A percentile compares a stretch with the other conserved stretches of the same genome.
Evolutionary conservation across 2,888 invertebrate species (phyloP).

Genomic region (Marronus borbonicus): DNA sequence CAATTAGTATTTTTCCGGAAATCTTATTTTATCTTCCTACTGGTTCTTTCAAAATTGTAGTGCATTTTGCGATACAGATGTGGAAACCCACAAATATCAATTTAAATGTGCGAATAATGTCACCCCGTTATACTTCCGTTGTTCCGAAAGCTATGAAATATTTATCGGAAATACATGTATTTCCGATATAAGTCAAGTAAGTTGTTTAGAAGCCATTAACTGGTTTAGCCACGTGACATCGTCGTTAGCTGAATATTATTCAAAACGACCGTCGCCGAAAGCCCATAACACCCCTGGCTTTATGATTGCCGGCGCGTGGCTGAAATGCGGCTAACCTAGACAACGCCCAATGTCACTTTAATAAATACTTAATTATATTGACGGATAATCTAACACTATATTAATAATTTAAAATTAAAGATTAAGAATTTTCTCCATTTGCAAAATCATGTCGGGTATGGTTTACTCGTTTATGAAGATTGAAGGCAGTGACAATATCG

Average conservation of each 20-base stretch:
- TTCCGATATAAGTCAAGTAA: not conserved
- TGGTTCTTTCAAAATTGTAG: too few species aligned
- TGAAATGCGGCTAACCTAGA: constrained; percentile 55
- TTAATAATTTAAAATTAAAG: too few species aligned
- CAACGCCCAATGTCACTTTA: constrained; percentile 46
- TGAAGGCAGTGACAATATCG: too few species aligned
- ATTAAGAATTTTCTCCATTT: too few species aligned
- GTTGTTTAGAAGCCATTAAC: constrained; percentile 32
- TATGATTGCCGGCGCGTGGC: constrained; percentile 64
- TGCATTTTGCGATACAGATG: too few species aligned
- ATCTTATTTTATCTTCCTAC: too few species aligned
- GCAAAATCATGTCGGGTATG: too few species aligned
- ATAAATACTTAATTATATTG: constrained; percentile 43
- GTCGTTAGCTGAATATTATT: constrained; percentile 65
- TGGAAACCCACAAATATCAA: not conserved
- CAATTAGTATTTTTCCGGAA: too few species aligned
- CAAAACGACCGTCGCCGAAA: constrained; percentile 62
- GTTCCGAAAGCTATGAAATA: constrained; percentile 29
- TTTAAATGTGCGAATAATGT: too few species aligned
- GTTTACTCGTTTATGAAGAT: too few species aligned
- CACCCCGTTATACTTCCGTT: not conserved
- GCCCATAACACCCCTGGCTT: constrained; percentile 64
- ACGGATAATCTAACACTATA: not conserved
- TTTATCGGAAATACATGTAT: constrained; percentile 29
- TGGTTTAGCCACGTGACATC: constrained; percentile 61